Conservation (phyloP, 2,888 invertebrate genomes). For the Dryobotodes eremita region DNA sequence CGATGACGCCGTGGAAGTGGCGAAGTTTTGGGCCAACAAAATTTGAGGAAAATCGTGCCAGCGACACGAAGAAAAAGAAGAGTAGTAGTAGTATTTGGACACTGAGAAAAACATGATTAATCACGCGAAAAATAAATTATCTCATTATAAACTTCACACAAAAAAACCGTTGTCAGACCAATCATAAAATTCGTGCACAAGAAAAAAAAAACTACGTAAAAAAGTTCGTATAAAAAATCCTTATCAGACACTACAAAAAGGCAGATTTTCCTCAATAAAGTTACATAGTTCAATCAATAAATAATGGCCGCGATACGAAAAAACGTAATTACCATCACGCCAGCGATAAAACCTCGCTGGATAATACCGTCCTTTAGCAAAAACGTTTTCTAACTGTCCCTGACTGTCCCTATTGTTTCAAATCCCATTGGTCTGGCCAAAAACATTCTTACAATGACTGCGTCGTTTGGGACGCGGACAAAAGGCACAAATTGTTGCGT, state of each 20-base stretch:
- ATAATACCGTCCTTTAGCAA: slow-evolving; percentile 45
- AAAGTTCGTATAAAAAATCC: slow-evolving; percentile 15
- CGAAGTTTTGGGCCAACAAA: too few relatives aligned
- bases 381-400: slow-evolving; percentile 43
- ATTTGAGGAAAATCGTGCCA: too few relatives aligned
- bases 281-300: slow-evolving; percentile 62
- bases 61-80: too few relatives aligned
- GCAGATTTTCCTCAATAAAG: slow-evolving; percentile 54
- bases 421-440: slow-evolving; percentile 53
- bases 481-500: slow-evolving; percentile 71
- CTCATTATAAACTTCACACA: not conserved
- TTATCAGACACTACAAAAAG: slow-evolving; percentile 16
- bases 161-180: not conserved
- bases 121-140: not conserved
- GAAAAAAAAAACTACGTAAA: not conserved
- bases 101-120: not conserved
- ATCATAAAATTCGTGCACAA: not conserved
- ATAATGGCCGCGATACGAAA: slow-evolving; percentile 47
- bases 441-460: slow-evolving; percentile 71
- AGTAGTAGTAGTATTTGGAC: not conserved
- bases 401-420: slow-evolving; percentile 59
- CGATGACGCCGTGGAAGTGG: too few relatives aligned
- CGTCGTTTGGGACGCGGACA: slow-evolving; percentile 66
- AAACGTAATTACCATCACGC: slow-evolving; percentile 63
- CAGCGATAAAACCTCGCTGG: slow-evolving; percentile 57